Conservation (phyloP, 1,140 invertebrate species). For the Dendrolimus kikuchii region DNA sequence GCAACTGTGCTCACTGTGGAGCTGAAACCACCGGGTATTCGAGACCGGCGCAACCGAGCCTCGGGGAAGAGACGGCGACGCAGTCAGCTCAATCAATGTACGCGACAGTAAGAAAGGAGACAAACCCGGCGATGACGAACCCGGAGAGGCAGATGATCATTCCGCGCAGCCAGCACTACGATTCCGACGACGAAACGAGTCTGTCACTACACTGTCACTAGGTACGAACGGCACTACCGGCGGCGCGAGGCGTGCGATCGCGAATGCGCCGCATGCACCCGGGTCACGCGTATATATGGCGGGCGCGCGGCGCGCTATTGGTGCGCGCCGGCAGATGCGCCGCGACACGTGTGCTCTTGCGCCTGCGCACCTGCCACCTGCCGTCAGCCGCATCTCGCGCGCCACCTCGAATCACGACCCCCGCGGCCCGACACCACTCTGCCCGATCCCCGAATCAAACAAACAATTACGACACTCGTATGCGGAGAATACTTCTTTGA, state of each 20-base stretch:
- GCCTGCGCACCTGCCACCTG: constrained; percentile 17
- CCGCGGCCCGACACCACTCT: not conserved
- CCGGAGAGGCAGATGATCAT: constrained; percentile 71
- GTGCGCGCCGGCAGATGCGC: constrained; percentile 14
- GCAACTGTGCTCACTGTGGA: no score
- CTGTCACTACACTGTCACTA: constrained; percentile 4
- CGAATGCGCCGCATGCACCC: not conserved
- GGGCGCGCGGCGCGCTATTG: constrained; percentile 12
- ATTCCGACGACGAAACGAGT: constrained; percentile 4
- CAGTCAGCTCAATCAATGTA: no score
- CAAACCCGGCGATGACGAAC: constrained; percentile 66
- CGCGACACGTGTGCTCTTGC: constrained; percentile 7
- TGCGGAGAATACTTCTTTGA: no score
- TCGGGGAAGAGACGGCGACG: not conserved
- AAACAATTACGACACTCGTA: no score
- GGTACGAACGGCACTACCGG: not conserved
- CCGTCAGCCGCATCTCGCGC: constrained; percentile 4
- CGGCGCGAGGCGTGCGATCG: not conserved
- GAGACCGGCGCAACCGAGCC: no score
- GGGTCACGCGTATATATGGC: constrained; percentile 13
- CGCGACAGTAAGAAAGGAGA: constrained; percentile 12
- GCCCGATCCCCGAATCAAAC: no score
- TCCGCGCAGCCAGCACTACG: constrained; percentile 8
- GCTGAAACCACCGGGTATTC: no score
- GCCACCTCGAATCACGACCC: not conserved